Percentiles rank a stretch among this genome's conserved stretches.
These are phyloP conservation scores for Tetramorium simillimum DNA, from an alignment of 1,140 invertebrate genomes.

Conservation along the genomic window DNA sequence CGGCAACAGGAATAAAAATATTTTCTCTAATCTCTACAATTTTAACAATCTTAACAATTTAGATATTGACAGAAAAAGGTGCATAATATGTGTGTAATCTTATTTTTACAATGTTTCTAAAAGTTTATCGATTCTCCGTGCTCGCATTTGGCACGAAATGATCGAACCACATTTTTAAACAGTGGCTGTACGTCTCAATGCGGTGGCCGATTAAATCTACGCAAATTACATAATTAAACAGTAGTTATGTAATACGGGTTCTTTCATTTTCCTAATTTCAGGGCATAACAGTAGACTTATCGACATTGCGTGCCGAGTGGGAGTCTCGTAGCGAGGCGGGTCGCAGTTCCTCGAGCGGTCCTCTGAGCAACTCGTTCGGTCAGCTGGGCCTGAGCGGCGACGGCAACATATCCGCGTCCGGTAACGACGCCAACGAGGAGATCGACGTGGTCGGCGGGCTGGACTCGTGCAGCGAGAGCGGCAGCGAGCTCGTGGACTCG, in stretches of 20 bases:
- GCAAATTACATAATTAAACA: not conserved
- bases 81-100: no score
- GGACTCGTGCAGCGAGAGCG: slow-evolving; percentile 87
- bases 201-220: not conserved
- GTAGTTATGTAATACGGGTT: not conserved
- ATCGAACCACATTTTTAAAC: not conserved
- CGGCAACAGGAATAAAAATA: not conserved
- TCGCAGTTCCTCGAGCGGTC: slow-evolving; percentile 72
- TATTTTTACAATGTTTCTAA: not conserved
- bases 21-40: not conserved
- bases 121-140: not conserved
- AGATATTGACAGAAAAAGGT: not conserved
- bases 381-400: slow-evolving; percentile 86
- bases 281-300: slow-evolving; percentile 94
- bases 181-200: not conserved
- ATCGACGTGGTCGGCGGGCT: slow-evolving; percentile 91
- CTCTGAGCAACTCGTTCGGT: slow-evolving; percentile 74
- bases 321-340: slow-evolving; percentile 88
- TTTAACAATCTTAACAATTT: not conserved
- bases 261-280: slow-evolving; percentile 65
- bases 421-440: slow-evolving; percentile 90
- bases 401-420: slow-evolving; percentile 89
- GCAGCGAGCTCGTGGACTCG: slow-evolving; percentile 87
- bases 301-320: slow-evolving; percentile 91
- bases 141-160: not conserved